Evolutionary conservation across 2,797 vertebrate genomes (phyloP).

Genomic region (Neosilurus mollespiculum): DNA sequence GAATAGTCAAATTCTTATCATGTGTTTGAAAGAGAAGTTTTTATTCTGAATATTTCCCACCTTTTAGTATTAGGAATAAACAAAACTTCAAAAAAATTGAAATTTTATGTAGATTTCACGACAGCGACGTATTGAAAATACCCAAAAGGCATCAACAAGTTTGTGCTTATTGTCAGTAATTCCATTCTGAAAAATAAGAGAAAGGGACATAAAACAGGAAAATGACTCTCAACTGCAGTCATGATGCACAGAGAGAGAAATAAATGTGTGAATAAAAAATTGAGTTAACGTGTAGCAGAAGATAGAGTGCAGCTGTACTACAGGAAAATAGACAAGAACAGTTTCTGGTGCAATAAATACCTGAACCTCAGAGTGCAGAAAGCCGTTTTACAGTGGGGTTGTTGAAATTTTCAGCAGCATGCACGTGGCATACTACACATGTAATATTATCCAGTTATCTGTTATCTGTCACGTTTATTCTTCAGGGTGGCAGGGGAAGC

Average conservation of each 20-base stretch:
- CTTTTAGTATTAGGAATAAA: not conserved
- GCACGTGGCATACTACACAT: no score
- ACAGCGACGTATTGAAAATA: not conserved
- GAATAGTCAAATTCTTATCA: not conserved
- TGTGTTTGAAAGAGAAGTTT: not conserved
- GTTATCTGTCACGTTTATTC: no score
- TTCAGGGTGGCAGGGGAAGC: no score
- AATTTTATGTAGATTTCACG: not conserved
- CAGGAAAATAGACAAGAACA: conserved; percentile 4
- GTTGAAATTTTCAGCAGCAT: not conserved
- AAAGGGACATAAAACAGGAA: not conserved
- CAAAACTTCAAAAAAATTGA: not conserved
- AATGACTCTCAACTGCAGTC: not conserved
- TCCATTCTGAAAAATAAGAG: not conserved
- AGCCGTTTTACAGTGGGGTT: not conserved
- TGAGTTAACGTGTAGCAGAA: not conserved
- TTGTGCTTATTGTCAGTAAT: not conserved
- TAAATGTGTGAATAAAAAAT: not conserved
- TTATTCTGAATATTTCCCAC: not conserved
- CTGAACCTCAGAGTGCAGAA: not conserved
- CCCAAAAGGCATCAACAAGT: not conserved
- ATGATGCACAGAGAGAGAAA: not conserved
- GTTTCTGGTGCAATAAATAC: not conserved
- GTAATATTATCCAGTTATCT: no score
- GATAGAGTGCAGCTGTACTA: conserved; percentile 7